Conservation (phyloP, 1,140 invertebrate species). For the Pseudomyrmex gracilis region DNA sequence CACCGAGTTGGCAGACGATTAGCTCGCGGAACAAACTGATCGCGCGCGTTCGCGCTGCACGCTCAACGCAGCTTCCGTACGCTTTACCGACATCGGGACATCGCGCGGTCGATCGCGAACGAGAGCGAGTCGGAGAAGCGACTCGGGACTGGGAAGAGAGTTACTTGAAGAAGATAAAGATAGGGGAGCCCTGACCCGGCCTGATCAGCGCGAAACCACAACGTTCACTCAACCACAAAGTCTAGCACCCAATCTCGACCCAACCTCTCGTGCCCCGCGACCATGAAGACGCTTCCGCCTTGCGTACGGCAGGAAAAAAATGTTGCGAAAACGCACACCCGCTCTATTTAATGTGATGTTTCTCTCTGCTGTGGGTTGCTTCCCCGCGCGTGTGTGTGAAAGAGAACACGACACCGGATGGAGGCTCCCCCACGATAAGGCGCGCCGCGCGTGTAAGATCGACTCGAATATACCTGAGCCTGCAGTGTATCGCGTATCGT, state of each 20-base stretch:
- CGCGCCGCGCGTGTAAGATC: conserved; percentile 56
- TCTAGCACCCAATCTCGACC: conserved; percentile 28
- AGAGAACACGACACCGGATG: conserved; percentile 77
- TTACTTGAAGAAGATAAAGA: conserved; percentile 35
- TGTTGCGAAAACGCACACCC: conserved; percentile 16
- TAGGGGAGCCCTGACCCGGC: conserved; percentile 85
- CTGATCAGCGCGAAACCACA: conserved; percentile 79
- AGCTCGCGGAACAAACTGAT: conserved; percentile 64
- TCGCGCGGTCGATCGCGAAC: background rate
- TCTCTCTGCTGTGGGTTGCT: background rate
- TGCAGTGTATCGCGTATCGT: conserved; percentile 59
- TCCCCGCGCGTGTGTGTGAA: conserved; percentile 19
- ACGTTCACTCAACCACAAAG: conserved; percentile 11
- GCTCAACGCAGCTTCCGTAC: background rate
- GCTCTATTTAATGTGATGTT: conserved; percentile 3
- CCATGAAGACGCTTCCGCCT: background rate
- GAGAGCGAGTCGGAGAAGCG: conserved; percentile 13
- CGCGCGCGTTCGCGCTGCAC: background rate
- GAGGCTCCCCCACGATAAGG: conserved; percentile 81
- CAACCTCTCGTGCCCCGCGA: conserved; percentile 43
- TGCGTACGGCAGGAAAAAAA: conserved; percentile 5
- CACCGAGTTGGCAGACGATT: conserved; percentile 78
- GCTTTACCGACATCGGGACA: conserved; percentile 2
- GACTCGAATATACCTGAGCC: conserved; percentile 58
- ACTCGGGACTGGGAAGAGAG: conserved; percentile 31